Evolutionary conservation across 2,113 vertebrate species (phyloP).

Genomic region (Sinocyclocheilus grahami): DNA sequence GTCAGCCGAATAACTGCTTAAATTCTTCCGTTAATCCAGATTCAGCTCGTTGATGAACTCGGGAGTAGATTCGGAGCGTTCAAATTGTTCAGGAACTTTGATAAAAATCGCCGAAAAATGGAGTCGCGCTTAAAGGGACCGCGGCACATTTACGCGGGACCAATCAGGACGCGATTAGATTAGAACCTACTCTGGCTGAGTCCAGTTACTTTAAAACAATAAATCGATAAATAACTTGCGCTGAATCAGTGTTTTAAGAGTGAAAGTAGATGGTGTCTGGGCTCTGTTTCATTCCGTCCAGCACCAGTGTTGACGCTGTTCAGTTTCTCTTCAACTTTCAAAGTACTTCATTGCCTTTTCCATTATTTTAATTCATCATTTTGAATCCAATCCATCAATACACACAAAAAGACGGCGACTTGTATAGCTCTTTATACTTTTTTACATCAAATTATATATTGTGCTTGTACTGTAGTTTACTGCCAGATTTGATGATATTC

Average conservation of each 20-base stretch:
- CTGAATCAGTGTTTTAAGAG: neutral
- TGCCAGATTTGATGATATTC: too few relatives aligned
- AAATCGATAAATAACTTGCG: neutral
- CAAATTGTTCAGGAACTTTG: slow-evolving; percentile 24
- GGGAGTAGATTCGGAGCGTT: neutral
- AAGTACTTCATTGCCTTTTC: neutral
- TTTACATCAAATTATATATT: too few relatives aligned
- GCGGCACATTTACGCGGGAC: neutral
- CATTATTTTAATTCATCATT: neutral
- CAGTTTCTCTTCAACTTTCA: neutral
- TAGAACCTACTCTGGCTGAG: neutral
- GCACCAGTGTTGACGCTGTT: neutral
- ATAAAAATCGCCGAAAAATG: neutral
- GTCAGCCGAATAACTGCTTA: neutral
- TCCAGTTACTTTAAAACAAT: neutral
- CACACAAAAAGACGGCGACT: neutral
- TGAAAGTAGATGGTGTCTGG: neutral
- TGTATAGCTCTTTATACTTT: too few relatives aligned
- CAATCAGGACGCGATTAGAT: neutral
- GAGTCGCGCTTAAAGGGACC: slow-evolving; percentile 33
- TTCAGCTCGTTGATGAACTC: neutral
- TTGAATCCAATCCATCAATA: neutral
- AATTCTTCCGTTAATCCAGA: too few relatives aligned
- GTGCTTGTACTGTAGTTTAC: too few relatives aligned
- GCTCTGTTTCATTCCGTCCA: neutral